phyloP scores from a whole-genome alignment of 1,140 invertebrate genomes.

The Meloidogyne chitwoodi region DNA sequence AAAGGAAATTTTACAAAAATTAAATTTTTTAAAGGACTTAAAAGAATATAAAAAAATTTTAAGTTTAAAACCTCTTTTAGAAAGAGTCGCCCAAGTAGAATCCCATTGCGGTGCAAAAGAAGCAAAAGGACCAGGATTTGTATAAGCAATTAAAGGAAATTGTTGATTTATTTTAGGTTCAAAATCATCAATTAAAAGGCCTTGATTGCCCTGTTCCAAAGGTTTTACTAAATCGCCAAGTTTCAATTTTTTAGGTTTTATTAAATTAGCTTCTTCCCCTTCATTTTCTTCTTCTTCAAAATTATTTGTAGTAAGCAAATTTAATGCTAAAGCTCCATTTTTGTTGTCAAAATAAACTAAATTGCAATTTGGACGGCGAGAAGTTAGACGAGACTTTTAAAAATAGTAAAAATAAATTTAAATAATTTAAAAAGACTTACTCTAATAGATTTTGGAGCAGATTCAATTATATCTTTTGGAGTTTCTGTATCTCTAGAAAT shows the following conservation, averaged over 20 bases:
- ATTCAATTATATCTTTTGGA: neutral
- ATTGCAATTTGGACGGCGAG: constrained; percentile 29
- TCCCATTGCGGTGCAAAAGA: constrained; percentile 91
- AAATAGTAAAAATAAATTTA: neutral
- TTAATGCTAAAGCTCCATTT: constrained; percentile 39
- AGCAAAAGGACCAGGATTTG: constrained; percentile 88
- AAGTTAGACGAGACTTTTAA: constrained; percentile 23
- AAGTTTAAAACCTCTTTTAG: constrained; percentile 68
- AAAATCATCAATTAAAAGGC: constrained; percentile 10
- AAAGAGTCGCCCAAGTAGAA: constrained; percentile 86
- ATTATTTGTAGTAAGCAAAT: constrained; percentile 18
- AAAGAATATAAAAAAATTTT: neutral
- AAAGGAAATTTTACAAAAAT: no score
- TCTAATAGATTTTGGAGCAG: neutral
- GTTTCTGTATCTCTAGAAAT: neutral
- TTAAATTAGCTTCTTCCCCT: neutral
- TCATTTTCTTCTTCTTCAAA: neutral
- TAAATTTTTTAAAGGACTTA: no score
- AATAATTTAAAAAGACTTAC: neutral
- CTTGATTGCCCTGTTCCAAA: constrained; percentile 37
- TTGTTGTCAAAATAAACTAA: constrained; percentile 40
- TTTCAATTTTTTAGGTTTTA: neutral
- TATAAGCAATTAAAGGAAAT: constrained; percentile 29
- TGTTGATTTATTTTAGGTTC: constrained; percentile 27
- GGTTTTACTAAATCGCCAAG: constrained; percentile 37